Base-by-base conservation (phyloP, 2,113 vertebrate genomes). In the Leucopternis melanops region DNA sequence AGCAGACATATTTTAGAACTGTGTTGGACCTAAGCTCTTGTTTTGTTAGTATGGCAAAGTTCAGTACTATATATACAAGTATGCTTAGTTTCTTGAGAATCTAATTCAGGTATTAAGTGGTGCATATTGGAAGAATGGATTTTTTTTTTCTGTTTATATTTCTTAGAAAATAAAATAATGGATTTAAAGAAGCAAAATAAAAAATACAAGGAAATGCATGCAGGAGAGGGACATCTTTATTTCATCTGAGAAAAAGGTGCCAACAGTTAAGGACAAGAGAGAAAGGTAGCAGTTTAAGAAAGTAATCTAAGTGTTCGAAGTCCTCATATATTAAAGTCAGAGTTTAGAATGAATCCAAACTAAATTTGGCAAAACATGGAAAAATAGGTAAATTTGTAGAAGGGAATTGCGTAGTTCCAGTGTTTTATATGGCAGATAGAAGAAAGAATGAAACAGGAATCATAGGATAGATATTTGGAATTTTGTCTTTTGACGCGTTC, bases 81-180 rank as follows among this genome's bases (percentile, higher is more conserved):
- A 42, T 29, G 1, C 20, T 21, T 57, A 20, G 7, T 49, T 86
- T 57, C 36, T 73, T 52, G 16, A 61, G 26, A 38, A 12, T 69
- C 5, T 29, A 11, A 34, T 73, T 67, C 20, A 32, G 32, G 21
- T 61, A 72, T 59, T 67, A 44, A 62, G 19, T 71, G 27, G 12
- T 45, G 4, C 1, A 49, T 70, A 32, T 19, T 20, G 0, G 3
- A 18, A 14, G 25, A 71, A 65, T 31, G 49, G 2, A 7, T 15
- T 58, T 67, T 6, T 1, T 18, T 18, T 23, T 77, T 69, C 18
- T 58, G 11, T 23, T 78, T 47, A 6, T 19, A 17, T 13, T 4
- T 74, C 10, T 49, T 62, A 31, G 6, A n/a, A 74, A 85, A 91
- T 67, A 54, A 6, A 47, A 70, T 25, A 8, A 34, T 17, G 8